Base-by-base conservation (phyloP, 1,140 invertebrate species). In the Penaeus chinensis region DNA sequence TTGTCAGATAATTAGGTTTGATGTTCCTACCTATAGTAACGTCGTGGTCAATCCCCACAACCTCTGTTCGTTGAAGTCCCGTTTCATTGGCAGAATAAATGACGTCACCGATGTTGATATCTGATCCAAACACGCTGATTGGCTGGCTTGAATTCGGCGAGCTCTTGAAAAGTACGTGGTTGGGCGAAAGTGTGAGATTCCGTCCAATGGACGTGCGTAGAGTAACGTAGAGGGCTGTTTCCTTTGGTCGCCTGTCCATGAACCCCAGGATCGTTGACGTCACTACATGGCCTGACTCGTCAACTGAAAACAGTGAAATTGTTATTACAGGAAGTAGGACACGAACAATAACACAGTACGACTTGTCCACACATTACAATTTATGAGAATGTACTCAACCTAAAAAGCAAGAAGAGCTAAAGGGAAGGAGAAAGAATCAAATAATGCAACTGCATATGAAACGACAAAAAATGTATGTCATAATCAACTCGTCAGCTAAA, bases 201-300 rank as follows among this genome's bases (percentile, higher is more conserved):
- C 84, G 88, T 0, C 87, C 90, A 42, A 27, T 69, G 60, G 85
- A 65, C 84, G 89, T 37, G 79, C 71, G 89, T 90, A 91, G 37
- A 87, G 90, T 78, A 91, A 83, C 89, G 90, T 84, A 91, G 89
- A 47, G 91, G 87, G 83, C 54, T 18, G 76, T 82, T 86, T 86
- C 91, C 77, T 66, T 84, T 74, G 71, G 80, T 0, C 89, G 79
- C 4, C 89, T 84, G 19, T 90, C 90, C 85, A 90, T 89, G 66
- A 89, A 89, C 74, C 90, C 90, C 71, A 90, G 87, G 81, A 91
- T 90, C 16, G 91, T 88, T 69, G 89, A 89, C 54, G 91, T 90
- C 22, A 90, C 79, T 86, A 91, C 76, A 90, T 91, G 77, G 22
- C 87, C 87, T 8, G 47, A 22, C 8, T 79, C 37, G 42, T 83